Base-by-base conservation (phyloP, 2,888 invertebrate genomes). In the Esperia sulphurella region DNA sequence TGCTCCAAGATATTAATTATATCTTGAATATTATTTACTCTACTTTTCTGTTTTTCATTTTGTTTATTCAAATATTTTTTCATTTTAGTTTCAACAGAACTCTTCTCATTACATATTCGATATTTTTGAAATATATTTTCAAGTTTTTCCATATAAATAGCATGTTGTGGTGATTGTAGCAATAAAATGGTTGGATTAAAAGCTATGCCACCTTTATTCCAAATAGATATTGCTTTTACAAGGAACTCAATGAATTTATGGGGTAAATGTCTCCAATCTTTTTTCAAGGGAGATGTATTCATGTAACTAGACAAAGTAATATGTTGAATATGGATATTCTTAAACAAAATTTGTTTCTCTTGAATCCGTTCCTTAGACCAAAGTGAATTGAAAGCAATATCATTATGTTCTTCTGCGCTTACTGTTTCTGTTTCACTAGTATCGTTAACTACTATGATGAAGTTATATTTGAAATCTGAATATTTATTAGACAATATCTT, bases 121-220 rank as follows among this genome's bases (percentile, higher is more conserved):
- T 69, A 79, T 33, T 65, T 68, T 55, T 67, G 59, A 1, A 88
- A 53, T 33, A 83, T 50, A 38, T 63, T 59, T 37, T 75, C 55
- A 31, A 87, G 37, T 55, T 83, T 82, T 46, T 84, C 71, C 13
- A 71, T 63, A 53, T 83, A 83, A 43, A 65, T 46, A 14, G 61
- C 53, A 54, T 77, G 59, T 8, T 77, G 59, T 8, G 76, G 71
- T 21, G 74, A 68, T 44, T 60, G 58, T 10, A 80, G 71, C 10
- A 71, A 82, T 41, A 88, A 63, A 53, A 86, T 70, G 12, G 63
- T 48, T 29, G 88, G 86, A 61, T 82, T 72, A 46, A 89, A 71
- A 37, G 80, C 76, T 46, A 89, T 72, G 1, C 89, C 89, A 38
- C 87, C 87, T 57, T 77, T 82, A 41, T 89, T 76, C 89, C 88